These are phyloP conservation scores for Maniola hyperantus DNA, from an alignment of 2,888 invertebrate species.

Conservation along the genomic window DNA sequence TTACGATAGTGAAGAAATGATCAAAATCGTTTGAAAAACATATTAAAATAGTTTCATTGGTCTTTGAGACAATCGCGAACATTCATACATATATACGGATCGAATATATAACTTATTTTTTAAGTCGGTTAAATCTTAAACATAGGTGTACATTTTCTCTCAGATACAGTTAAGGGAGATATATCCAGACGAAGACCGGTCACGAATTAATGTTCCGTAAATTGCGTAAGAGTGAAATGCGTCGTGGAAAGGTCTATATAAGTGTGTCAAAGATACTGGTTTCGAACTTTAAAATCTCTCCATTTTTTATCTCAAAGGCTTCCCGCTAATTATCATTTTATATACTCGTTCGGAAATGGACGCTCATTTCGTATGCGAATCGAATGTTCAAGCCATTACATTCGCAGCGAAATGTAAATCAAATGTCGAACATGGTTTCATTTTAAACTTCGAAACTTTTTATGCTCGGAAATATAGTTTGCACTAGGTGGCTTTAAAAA, in stretches of 20 bases:
- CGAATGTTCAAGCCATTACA: constrained; percentile 21
- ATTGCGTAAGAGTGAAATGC: constrained; percentile 42
- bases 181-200: constrained; percentile 5
- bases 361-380: constrained; percentile 29
- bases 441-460: neutral
- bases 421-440: neutral
- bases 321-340: constrained; percentile 36
- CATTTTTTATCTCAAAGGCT: constrained; percentile 35
- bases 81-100: no score
- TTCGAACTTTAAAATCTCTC: constrained; percentile 43
- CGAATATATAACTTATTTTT: no score
- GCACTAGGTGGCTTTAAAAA: neutral
- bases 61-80: no score
- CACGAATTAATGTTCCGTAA: constrained; percentile 15
- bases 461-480: no score
- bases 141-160: neutral
- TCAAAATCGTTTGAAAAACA: no score
- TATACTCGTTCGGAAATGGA: constrained; percentile 26
- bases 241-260: constrained; percentile 37
- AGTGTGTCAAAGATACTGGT: constrained; percentile 45
- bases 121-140: no score
- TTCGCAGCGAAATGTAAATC: constrained; percentile 18
- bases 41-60: no score
- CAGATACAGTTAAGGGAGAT: no score
- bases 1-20: no score